Percentiles rank a stretch among this genome's conserved stretches.
These are phyloP conservation scores for Cranoglanis bouderius DNA, from an alignment of 2,113 vertebrate genomes.

Conservation along the genomic window DNA sequence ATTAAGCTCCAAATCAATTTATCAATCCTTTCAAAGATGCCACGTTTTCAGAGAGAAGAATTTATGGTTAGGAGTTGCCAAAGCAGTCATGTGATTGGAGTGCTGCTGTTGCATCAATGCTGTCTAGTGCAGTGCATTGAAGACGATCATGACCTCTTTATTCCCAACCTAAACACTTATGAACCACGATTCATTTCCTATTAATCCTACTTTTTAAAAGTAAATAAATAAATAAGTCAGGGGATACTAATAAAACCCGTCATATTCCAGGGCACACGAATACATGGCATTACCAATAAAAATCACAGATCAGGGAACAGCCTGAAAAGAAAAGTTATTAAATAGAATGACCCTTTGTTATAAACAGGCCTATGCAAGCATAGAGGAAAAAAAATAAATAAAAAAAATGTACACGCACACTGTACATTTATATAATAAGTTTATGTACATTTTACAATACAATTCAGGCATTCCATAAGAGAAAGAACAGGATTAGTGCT, in stretches of 20 bases:
- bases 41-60: not conserved
- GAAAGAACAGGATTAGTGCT: conserved; percentile 66
- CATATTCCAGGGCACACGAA: not conserved
- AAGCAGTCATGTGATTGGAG: not conserved
- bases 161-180: not conserved
- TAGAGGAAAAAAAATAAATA: conserved; percentile 9
- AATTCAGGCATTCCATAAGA: conserved; percentile 71
- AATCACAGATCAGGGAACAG: not conserved
- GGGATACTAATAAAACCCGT: not conserved
- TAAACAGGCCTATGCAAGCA: not conserved
- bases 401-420: conserved; percentile 51
- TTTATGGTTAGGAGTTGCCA: not conserved
- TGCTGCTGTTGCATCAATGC: not conserved
- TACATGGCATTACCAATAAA: not conserved
- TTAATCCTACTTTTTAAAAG: no score
- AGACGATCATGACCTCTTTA: not conserved
- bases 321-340: not conserved
- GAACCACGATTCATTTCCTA: not conserved
- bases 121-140: not conserved
- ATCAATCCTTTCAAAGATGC: no score
- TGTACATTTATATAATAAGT: conserved; percentile 72
- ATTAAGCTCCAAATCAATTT: not conserved
- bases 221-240: no score
- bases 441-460: conserved; percentile 80
- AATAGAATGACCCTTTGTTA: not conserved